These are phyloP conservation scores for Choristoneura rosaceana DNA, from an alignment of 2,888 invertebrate species.

Conservation along the genomic window DNA sequence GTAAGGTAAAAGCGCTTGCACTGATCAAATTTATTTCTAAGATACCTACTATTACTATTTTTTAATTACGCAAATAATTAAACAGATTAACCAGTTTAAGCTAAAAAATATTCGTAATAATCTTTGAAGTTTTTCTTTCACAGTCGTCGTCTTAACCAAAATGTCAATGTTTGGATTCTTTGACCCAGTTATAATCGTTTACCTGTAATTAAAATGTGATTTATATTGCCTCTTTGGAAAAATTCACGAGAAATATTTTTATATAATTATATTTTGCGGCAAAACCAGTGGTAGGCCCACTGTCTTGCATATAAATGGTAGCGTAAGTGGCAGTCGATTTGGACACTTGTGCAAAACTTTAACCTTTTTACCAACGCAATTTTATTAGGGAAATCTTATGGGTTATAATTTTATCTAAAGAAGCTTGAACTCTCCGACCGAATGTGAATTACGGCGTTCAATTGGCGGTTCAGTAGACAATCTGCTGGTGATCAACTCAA, in stretches of 20 bases:
- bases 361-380: background rate
- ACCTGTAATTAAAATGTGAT: conserved; percentile 9
- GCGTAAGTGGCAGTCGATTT: background rate
- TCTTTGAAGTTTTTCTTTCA: background rate
- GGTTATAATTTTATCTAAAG: no score
- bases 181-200: background rate
- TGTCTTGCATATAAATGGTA: conserved; percentile 10
- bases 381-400: no score
- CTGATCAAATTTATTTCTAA: background rate
- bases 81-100: background rate
- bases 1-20: background rate
- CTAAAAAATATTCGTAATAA: background rate
- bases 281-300: background rate
- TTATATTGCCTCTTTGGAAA: conserved; percentile 14
- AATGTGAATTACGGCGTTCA: no score
- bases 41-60: background rate
- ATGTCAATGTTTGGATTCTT: conserved; percentile 13
- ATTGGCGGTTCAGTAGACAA: no score
- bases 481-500: no score
- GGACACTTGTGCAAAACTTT: background rate
- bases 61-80: background rate
- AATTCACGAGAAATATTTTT: conserved; percentile 47
- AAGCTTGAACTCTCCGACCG: no score
- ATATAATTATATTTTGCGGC: conserved; percentile 55
- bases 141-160: conserved; percentile 1